Evolutionary conservation across 2,888 invertebrate species (phyloP).

Genomic region (Caenorhabditis uteleia): DNA sequence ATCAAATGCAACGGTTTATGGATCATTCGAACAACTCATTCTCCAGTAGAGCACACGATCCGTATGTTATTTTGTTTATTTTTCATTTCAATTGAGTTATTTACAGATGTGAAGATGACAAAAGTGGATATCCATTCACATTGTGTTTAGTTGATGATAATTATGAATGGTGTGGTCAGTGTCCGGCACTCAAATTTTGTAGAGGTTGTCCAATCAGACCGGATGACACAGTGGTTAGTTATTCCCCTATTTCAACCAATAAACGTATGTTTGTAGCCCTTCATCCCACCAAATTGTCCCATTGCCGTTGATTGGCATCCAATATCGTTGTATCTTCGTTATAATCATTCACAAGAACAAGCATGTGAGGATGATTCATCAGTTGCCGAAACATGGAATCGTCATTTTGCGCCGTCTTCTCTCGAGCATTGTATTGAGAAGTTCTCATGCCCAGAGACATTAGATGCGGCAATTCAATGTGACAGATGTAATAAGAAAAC

Average conservation of each 20-base stretch:
- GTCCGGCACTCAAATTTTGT: conserved; percentile 76
- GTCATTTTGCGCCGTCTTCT: conserved; percentile 83
- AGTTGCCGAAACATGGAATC: conserved; percentile 77
- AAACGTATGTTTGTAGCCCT: too few species aligned
- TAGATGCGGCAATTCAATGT: conserved; percentile 72
- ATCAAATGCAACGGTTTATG: conserved; percentile 62
- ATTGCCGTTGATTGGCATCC: conserved; percentile 93
- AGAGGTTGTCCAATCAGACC: conserved; percentile 80
- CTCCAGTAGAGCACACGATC: conserved; percentile 58
- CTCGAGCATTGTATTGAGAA: conserved; percentile 81
- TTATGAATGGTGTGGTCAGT: conserved; percentile 71
- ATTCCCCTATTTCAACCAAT: too few species aligned
- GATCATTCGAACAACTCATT: conserved; percentile 38
- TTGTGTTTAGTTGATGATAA: conserved; percentile 81
- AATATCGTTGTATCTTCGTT: conserved; percentile 87
- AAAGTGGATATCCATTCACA: conserved; percentile 89
- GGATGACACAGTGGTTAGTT: conserved; percentile 9
- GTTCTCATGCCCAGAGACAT: conserved; percentile 81
- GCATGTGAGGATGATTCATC: conserved; percentile 81
- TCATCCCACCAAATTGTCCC: conserved; percentile 33
- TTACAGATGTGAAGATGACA: conserved; percentile 86
- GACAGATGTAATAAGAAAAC: conserved; percentile 80
- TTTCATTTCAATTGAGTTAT: not conserved
- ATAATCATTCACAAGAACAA: conserved; percentile 82
- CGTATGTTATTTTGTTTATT: conserved; percentile 31